Evolutionary conservation across 2,113 vertebrate species (phyloP).

Genomic region (Leucoraja erinaceus): DNA sequence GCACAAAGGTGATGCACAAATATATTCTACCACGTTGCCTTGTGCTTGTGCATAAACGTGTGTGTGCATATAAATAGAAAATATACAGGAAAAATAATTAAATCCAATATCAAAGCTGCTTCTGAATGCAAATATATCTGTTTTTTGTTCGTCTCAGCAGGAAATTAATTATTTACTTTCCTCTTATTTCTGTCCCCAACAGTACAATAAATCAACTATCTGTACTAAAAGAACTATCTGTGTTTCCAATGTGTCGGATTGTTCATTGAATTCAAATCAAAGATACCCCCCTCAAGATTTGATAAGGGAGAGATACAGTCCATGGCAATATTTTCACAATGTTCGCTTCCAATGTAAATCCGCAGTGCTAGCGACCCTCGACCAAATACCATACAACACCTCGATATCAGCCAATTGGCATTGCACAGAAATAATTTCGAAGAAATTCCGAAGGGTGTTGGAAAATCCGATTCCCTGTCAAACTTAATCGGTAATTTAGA

Average conservation of each 20-base stretch:
- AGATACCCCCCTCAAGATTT: neutral
- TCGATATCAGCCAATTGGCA: neutral
- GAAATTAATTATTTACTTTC: neutral
- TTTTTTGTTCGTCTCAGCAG: neutral
- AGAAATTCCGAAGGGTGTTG: neutral
- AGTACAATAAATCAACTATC: neutral
- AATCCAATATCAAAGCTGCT: too few species aligned
- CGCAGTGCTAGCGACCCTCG: neutral
- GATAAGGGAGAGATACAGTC: neutral
- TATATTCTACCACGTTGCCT: too few species aligned
- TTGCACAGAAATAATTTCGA: neutral
- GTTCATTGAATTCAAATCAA: neutral
- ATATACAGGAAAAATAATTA: too few species aligned
- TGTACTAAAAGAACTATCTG: neutral
- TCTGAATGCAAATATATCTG: too few species aligned
- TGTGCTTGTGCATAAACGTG: neutral
- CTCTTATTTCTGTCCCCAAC: neutral
- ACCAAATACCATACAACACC: neutral
- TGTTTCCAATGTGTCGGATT: neutral
- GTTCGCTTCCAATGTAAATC: neutral
- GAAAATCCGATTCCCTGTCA: neutral
- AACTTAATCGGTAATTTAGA: neutral
- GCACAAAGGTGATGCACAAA: neutral
- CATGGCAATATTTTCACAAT: neutral
- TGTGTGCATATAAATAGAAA: neutral